These are phyloP conservation scores for Andrena haemorrhoa DNA, from an alignment of 2,888 invertebrate species.

Conservation along the genomic window DNA sequence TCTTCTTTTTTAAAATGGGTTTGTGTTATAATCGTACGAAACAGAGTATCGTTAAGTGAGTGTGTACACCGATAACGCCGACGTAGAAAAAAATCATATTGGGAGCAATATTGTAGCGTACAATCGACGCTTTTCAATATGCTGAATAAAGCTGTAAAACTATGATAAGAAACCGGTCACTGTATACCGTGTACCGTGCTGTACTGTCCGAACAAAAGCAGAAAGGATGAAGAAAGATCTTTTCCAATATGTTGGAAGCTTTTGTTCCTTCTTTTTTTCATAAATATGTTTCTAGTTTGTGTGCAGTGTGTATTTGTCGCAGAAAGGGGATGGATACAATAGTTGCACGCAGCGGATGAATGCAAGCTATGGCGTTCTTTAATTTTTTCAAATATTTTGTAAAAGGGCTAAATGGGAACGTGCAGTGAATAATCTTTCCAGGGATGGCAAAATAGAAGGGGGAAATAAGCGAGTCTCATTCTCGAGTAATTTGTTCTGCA, in stretches of 20 bases:
- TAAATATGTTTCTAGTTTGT: slow-evolving; percentile 18
- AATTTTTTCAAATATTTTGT: neutral
- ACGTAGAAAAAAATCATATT: neutral
- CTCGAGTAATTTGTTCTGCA: too few species aligned
- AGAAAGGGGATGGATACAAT: neutral
- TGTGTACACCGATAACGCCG: neutral
- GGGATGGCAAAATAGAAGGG: too few species aligned
- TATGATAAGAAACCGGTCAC: slow-evolving; percentile 46
- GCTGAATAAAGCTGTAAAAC: slow-evolving; percentile 46
- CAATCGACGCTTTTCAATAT: slow-evolving; percentile 30
- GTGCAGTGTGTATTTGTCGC: too few species aligned
- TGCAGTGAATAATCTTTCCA: too few species aligned
- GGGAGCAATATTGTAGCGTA: neutral
- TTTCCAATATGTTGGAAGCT: slow-evolving; percentile 29
- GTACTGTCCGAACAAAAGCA: slow-evolving; percentile 25
- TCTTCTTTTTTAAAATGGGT: too few species aligned
- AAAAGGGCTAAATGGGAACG: neutral
- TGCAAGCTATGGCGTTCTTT: neutral
- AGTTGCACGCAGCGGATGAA: neutral
- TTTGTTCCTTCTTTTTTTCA: slow-evolving; percentile 12
- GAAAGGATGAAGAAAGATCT: slow-evolving; percentile 6
- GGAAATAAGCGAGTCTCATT: neutral
- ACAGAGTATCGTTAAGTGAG: too few species aligned
- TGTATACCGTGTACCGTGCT: slow-evolving; percentile 36
- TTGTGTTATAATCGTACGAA: too few species aligned